Base-by-base conservation (phyloP, 2,113 vertebrate genomes). In the Bufo bufo region DNA sequence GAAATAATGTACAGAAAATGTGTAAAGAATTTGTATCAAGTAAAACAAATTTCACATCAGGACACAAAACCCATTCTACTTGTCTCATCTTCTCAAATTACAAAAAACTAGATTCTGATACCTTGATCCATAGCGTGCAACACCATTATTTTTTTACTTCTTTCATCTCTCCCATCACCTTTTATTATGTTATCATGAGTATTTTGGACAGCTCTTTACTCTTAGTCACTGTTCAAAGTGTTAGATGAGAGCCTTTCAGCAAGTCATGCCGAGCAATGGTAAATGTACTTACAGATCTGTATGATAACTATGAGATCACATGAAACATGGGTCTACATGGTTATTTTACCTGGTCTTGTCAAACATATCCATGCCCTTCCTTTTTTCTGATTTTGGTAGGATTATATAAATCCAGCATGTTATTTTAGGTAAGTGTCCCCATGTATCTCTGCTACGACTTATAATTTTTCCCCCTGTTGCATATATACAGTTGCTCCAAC, bases 161-260 rank as follows among this genome's bases (percentile, higher is more conserved):
- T 75, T 75, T 75, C 17, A 75, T 75, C 45, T 75, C 16, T 75
- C 45, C 72, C 45, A 50, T 75, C 72, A 75, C 72, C 72, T 75
- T 75, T 75, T 20, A 75, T 75, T 75, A 75, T 75, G 16, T 49
- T 7, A 75, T 19, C 47, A 50, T 20, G 4, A 20, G 72, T 75
- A 75, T 75, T 75, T 75, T 50, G 72, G 71, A 47, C 72, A 50
- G 45, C 72, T 75, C 45, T 75, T 8, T 49, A 17, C 72, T 75
- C 47, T 75, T 13, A 75, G 72, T 19, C 72, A 49, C 17, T 49
- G 72, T 50, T 75, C 43, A 33, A 75, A 50, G 45, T 75, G 72
- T 19, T 75, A 75, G 43, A 75, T 50, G 16, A 75, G 16, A 75
- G 72, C 71, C 71, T 74, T 47, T 75, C 72, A 75, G 17, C 17